Evolutionary conservation across 1,140 invertebrate species (phyloP), one percentile per base, ranked within the genome.

Genomic region (Chymomyza costata): DNA sequence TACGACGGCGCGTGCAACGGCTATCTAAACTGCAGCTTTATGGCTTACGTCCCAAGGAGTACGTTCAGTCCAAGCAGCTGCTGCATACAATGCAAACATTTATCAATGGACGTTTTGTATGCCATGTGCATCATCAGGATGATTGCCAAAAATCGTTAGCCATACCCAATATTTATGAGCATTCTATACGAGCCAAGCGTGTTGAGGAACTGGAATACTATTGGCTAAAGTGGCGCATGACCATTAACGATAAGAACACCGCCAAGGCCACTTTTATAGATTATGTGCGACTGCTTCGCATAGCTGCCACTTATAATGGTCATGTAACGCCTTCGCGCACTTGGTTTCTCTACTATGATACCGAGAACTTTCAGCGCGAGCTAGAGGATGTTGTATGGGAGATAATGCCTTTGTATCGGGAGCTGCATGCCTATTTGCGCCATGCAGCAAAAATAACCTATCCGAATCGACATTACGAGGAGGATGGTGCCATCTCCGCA

Each of bases 291-390:
- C 82, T 97, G n/a, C 89, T 90, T 19, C 95, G 97, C 43, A 90
- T 93, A 65, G 94, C 93, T 1, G 93, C 95, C 1, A 88, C 87
- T 58, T 87, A 92, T 35, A 91, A 93, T 78, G 95, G 95, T 93
- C 83, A 85, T 14, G 80, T 85, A 46, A 85, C 83, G 21, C 80
- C 83, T 5, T 85, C 83, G 18, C 82, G 80, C 48, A 85, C 86
- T 10, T 87, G 86, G 86, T 80, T 90, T 30, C 85, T 87, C 18
- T 82, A 88, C 21, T 93, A 91, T 58, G 91, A 92, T 38, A 84
- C 84, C 7, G 73, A 85, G n/a, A 85, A 86, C 46, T 88, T 89
- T 44, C 85, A 87, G 58, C 69, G 84, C 2, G 86, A 87, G 37
- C 40, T 86, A 18, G 71, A 85, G 45, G 86, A 89, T 32, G 67